These are phyloP conservation scores for Ictalurus punctatus DNA, from an alignment of 2,113 vertebrate species.

Conservation along the genomic window DNA sequence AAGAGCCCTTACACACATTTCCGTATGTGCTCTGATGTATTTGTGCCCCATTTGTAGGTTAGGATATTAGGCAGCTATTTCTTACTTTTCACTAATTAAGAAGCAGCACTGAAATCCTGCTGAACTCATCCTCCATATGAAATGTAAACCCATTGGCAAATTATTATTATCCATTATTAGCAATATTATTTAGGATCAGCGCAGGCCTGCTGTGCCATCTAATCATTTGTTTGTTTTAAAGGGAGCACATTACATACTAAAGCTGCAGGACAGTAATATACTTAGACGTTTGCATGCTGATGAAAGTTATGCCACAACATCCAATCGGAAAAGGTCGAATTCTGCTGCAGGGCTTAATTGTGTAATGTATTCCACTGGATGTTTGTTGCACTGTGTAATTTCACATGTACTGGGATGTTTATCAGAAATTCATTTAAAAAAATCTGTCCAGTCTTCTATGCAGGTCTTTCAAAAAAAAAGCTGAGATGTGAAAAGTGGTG, in stretches of 20 bases:
- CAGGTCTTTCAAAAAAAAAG: not conserved
- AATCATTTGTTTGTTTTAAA: conserved; percentile 16
- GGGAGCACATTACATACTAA: not conserved
- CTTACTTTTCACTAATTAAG: not conserved
- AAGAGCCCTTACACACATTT: not conserved
- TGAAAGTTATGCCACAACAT: conserved; percentile 48
- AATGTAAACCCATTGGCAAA: not conserved
- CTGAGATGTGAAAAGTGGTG: not conserved
- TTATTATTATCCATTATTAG: not conserved
- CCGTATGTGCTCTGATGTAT: not conserved
- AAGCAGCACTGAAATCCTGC: not conserved
- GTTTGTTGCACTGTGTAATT: not conserved
- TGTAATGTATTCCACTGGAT: conserved; percentile 7
- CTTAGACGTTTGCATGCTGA: conserved; percentile 62
- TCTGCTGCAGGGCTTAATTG: conserved; percentile 8
- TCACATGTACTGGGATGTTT: not conserved
- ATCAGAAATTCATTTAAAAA: not conserved
- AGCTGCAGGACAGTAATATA: conserved; percentile 54
- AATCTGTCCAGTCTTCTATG: not conserved
- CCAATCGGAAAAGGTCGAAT: conserved; percentile 22
- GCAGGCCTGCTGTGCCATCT: not conserved
- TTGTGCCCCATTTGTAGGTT: not conserved
- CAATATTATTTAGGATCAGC: not conserved
- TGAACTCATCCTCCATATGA: not conserved
- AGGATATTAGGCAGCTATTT: not conserved